Percentiles rank a stretch among this genome's conserved stretches.
Evolutionary conservation across 1,140 invertebrate genomes (phyloP).

Genomic region (Drosophila fuyamai): DNA sequence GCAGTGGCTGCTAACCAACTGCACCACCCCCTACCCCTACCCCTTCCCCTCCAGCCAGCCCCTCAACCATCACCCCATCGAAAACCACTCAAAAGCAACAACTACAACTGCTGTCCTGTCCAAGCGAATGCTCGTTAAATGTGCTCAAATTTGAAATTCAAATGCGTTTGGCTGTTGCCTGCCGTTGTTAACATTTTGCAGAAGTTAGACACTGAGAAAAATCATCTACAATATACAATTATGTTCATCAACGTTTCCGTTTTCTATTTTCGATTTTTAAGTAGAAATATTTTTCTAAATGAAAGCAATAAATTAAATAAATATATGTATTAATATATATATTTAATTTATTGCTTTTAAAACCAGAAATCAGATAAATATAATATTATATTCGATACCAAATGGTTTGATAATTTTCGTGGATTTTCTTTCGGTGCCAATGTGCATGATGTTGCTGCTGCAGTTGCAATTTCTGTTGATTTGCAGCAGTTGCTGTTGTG

Average conservation of each 20-base stretch:
- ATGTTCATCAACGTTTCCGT: too few relatives aligned
- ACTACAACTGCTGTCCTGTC: slow-evolving; percentile 45
- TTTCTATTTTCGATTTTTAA: too few relatives aligned
- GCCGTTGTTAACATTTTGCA: slow-evolving; percentile 45
- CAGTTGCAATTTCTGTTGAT: slow-evolving; percentile 13
- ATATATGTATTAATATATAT: too few relatives aligned
- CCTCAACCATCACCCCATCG: neutral
- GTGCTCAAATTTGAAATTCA: slow-evolving; percentile 74
- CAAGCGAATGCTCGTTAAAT: slow-evolving; percentile 65
- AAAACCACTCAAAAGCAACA: slow-evolving; percentile 30
- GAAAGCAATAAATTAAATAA: too few relatives aligned
- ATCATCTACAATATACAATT: too few relatives aligned
- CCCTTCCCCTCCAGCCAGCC: neutral
- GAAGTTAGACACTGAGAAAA: slow-evolving; percentile 7
- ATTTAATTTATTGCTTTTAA: too few relatives aligned
- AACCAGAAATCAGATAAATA: too few relatives aligned
- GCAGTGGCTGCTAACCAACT: slow-evolving; percentile 19
- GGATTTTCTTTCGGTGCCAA: neutral
- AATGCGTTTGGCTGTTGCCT: slow-evolving; percentile 56
- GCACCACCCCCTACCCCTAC: neutral
- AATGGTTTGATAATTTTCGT: too few relatives aligned
- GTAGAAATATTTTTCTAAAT: too few relatives aligned
- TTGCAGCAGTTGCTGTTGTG: slow-evolving; percentile 37
- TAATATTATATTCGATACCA: too few relatives aligned
- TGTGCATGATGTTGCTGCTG: slow-evolving; percentile 8